These are phyloP conservation scores for Falcunculus frontatus DNA, from an alignment of 2,113 vertebrate genomes.

Conservation along the genomic window DNA sequence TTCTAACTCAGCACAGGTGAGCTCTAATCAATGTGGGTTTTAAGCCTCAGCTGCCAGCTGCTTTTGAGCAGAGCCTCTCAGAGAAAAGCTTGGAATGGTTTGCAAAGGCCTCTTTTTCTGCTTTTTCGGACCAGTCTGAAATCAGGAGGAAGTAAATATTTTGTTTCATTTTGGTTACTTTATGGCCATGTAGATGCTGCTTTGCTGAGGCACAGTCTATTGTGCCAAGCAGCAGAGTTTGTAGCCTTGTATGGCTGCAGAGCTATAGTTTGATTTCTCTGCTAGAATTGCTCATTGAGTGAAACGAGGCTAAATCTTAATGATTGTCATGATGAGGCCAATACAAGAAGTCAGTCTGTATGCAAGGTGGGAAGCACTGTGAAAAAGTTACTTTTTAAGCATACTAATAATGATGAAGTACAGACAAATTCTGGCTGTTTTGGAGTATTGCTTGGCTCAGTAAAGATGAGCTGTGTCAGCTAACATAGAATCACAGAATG, in stretches of 20 bases:
- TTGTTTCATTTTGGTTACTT: not conserved
- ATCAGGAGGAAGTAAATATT: not conserved
- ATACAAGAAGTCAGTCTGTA: not conserved
- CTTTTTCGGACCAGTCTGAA: not conserved
- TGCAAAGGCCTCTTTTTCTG: not conserved
- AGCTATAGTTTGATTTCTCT: not conserved
- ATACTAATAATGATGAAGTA: not conserved
- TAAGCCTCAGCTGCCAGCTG: not conserved
- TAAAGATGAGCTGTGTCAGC: not conserved
- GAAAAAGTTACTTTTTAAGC: not conserved
- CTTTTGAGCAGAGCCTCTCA: not conserved
- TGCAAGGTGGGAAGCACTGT: not conserved
- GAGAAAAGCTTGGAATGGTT: not conserved
- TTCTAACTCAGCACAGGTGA: not conserved
- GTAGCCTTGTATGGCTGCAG: not conserved
- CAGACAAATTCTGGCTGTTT: not conserved
- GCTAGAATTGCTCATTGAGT: not conserved
- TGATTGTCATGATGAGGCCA: fast-evolving
- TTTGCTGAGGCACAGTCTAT: not conserved
- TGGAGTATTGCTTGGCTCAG: not conserved
- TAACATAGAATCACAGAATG: not conserved
- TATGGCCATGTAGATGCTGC: not conserved
- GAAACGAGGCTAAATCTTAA: not conserved
- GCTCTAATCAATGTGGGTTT: not conserved
- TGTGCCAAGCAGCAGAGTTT: not conserved